Evolutionary conservation across 1,140 invertebrate species (phyloP), one percentile per base, ranked within the genome.

Genomic region (Drosophila lowei): DNA sequence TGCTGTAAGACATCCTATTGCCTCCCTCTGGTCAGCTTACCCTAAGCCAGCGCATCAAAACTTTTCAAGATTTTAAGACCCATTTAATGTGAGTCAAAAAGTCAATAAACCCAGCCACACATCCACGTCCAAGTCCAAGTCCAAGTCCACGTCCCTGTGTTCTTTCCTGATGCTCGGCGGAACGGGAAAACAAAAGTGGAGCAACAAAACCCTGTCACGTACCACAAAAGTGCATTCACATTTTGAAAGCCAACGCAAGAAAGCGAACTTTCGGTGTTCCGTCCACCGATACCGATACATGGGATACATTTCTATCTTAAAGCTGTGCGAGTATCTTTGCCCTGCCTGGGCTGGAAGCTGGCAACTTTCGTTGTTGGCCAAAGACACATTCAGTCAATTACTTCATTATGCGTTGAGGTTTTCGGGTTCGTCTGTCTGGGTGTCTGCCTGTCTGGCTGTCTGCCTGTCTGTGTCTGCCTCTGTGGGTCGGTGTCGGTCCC

Each of bases 211-310:
- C 74, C 63, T 65, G 77, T 86, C 83, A 86, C 81, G 83, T 86
- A 72, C 68, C 64, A 85, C 61, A 78, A 80, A 77, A 86, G 83
- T 86, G 81, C 81, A 86, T 86, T 81, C 83, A 78, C 81, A 86
- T 84, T 84, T 84, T 75, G 71, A 79, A 83, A 83, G 74, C 84
- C 64, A 56, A 78, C 83, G 79, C 79, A 64, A 34, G 41, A 54
- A 49, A 63, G 73, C 44, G 65, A 81, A 81, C 64, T 88, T 81
- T 81, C 68, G 72, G 75, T 79, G 77, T 80, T 46, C 67, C 71
- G 59, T 28, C 11, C 21, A 23, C n/a, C 42, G 21, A 23, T 23
- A 23, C 21, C 23, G 16, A 42, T 55, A 43, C 50, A 49, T 8
- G 7, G 43, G 62, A 58, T 67, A 79, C 65, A 68, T 63, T 76